phyloP scores from a whole-genome alignment of 35 echinoderm and acorn worm genomes.

The Heliocidaris erythrogramma region DNA sequence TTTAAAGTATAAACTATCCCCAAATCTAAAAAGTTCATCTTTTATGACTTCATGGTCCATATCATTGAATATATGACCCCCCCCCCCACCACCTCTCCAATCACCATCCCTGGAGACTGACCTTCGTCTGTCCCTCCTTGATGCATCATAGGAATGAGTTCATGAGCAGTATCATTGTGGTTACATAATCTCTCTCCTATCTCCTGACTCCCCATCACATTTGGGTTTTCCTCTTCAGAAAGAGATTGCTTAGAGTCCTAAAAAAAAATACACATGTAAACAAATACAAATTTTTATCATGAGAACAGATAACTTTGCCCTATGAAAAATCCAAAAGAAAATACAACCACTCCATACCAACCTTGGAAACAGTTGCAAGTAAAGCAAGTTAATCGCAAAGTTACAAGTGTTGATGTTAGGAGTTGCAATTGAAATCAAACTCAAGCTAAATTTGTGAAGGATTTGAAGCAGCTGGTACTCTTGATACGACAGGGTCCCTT shows the following conservation, averaged over 20 bases:
- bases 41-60: no score
- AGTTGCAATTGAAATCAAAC: neutral
- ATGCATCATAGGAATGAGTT: slow-evolving; percentile 44
- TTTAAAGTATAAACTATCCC: no score
- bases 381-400: neutral
- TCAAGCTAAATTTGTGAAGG: neutral
- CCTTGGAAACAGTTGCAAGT: no score
- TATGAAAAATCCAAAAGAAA: no score
- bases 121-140: neutral
- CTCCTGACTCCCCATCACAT: slow-evolving; percentile 23
- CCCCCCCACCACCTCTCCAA: no score
- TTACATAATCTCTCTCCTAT: slow-evolving; percentile 53
- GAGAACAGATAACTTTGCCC: neutral
- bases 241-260: neutral
- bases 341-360: no score
- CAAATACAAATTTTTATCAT: neutral
- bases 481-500: no score
- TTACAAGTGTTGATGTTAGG: neutral
- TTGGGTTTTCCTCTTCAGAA: neutral
- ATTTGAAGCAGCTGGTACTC: no score
- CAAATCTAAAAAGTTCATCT: no score
- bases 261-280: neutral
- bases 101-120: neutral
- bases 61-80: no score
- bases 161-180: slow-evolving; percentile 12